Conservation (phyloP, 2,113 vertebrate genomes). For the Origma solitaria region DNA sequence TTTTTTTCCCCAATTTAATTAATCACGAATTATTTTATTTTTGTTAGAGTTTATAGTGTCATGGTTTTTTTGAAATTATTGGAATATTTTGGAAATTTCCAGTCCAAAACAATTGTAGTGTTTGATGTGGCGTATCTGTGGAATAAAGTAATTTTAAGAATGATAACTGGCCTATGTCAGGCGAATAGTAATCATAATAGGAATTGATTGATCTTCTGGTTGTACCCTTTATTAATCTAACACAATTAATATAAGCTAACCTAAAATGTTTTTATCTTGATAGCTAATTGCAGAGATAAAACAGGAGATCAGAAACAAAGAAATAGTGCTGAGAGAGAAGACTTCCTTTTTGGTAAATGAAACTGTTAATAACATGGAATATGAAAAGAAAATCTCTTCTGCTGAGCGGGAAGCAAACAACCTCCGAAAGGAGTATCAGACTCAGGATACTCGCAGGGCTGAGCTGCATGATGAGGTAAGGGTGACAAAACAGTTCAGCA, state of each 20-base stretch:
- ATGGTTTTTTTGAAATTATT: neutral
- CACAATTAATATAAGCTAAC: neutral
- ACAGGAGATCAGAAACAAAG: constrained; percentile 78
- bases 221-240: neutral
- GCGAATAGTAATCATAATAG: neutral
- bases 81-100: neutral
- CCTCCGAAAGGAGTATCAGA: constrained; percentile 74
- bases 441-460: constrained; percentile 69
- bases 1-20: neutral
- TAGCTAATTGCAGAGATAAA: constrained; percentile 81
- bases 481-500: neutral
- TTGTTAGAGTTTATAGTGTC: neutral
- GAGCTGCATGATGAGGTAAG: constrained; percentile 82
- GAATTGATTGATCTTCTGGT: neutral
- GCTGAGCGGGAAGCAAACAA: constrained; percentile 73
- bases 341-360: constrained; percentile 80
- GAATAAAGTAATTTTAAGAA: neutral
- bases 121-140: neutral
- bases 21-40: neutral
- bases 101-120: neutral
- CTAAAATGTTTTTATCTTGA: neutral
- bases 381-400: constrained; percentile 77
- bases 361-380: constrained; percentile 84
- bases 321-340: constrained; percentile 77
- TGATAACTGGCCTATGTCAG: neutral